Evolutionary conservation across 2,797 vertebrate genomes (phyloP).

Genomic region (Lophotriccus pileatus): DNA sequence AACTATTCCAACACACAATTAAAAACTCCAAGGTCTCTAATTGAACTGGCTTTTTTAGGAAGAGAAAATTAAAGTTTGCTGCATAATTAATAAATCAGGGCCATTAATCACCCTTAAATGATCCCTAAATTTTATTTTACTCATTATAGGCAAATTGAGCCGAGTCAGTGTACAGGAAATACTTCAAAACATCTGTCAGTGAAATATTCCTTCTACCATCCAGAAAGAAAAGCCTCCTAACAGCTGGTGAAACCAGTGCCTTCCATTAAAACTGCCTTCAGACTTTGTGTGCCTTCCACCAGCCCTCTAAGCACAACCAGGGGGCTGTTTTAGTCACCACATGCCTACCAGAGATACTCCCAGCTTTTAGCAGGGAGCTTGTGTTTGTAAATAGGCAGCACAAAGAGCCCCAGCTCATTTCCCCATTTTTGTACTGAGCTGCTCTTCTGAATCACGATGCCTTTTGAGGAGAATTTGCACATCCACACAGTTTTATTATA

Average conservation of each 20-base stretch:
- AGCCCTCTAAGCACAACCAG: not conserved
- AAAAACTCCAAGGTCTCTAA: not conserved
- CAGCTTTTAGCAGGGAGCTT: not conserved
- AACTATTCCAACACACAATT: not conserved
- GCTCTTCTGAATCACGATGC: not conserved
- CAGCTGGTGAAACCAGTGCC: conserved; percentile 49
- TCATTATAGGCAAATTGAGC: not conserved
- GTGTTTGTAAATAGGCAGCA: conserved; percentile 28
- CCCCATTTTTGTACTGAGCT: not conserved
- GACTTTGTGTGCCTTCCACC: not conserved
- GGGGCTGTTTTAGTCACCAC: not conserved
- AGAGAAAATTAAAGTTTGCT: not conserved
- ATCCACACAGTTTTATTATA: not conserved
- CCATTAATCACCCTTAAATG: not conserved
- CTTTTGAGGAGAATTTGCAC: conserved; percentile 14
- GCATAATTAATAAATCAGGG: not conserved
- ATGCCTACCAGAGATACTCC: not conserved
- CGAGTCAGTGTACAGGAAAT: not conserved
- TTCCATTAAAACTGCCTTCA: conserved; percentile 7
- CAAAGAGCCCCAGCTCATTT: conserved; percentile 14
- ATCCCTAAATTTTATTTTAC: not conserved
- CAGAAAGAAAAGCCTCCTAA: conserved; percentile 78
- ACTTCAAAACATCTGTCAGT: conserved; percentile 69
- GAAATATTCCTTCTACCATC: conserved; percentile 63
- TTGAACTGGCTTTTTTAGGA: not conserved